Evolutionary conservation across 2,797 vertebrate species (phyloP), one percentile per base, ranked within the genome.

Genomic region (Calcarius lapponicus): DNA sequence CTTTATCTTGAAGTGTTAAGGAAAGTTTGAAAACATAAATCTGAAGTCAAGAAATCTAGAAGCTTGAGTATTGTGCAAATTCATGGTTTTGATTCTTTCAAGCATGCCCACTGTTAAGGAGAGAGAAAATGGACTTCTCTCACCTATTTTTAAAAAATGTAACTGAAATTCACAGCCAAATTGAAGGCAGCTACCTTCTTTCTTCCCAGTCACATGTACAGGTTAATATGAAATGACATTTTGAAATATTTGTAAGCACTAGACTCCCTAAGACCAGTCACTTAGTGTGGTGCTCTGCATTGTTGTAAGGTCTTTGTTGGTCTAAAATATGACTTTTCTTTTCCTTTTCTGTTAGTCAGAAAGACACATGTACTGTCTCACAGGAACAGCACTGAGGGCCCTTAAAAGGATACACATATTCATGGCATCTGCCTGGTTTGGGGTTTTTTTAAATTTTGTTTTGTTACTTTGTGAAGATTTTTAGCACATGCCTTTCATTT

Each of bases 371-470:
- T 62, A 26, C 24, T 66, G 5, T 62, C 47, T 66, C 3, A 0
- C 47, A 74, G 48, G 73, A 17, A 51, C 6, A 82, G 31, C 34
- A 34, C 12, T 4, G 2, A 2, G 2, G 25, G 3, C 26, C 31
- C 26, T 79, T n/a, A 32, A 54, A 88, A 83, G 10, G 6, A 11
- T 51, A 4, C 2, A 22, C 12, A 28, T 75, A 62, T 60, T 70
- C 7, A 19, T 40, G 7, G 54, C 13, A 48, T 64, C 20, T 26
- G 5, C 31, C 22, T 75, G 3, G 0, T 34, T 87, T 4, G 11
- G 7, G 7, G 0, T 43, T 76, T 45, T 36, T 36, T 11, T 11
- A 2, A 4, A 7, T 34, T 42, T 7, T 7, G 25, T 8, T 20
- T 50, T 56, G 47, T 56, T 28, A 38, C 2, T 83, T 71, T 17